A percentile compares a stretch with the other conserved stretches of the same genome.
Conservation (phyloP, 2,797 vertebrate genomes). For the Corythornis leucogaster region DNA sequence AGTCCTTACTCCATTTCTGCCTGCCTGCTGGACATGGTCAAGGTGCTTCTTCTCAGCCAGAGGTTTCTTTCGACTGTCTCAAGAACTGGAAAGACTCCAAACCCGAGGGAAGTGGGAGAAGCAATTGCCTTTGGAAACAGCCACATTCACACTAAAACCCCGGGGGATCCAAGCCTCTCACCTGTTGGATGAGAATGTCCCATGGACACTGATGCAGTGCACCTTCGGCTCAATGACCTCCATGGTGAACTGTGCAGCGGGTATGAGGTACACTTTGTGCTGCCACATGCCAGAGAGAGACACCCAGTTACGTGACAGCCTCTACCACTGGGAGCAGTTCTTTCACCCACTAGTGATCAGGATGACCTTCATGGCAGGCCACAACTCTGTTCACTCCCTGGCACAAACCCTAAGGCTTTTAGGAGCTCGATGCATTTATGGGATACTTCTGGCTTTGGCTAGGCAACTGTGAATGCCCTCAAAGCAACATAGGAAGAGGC, state of each 20-base stretch:
- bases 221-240: slow-evolving; percentile 87
- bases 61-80: background rate
- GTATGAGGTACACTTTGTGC: slow-evolving; percentile 88
- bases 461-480: background rate
- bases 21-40: background rate
- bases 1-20: background rate
- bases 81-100: background rate
- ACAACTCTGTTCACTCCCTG: background rate
- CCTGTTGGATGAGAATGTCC: slow-evolving; percentile 89
- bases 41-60: background rate
- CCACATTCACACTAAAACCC: background rate
- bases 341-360: background rate
- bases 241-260: slow-evolving; percentile 82
- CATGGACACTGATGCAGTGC: slow-evolving; percentile 88
- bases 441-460: background rate
- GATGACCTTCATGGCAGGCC: background rate
- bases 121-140: background rate
- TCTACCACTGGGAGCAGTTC: background rate
- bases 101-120: rapidly evolving
- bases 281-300: slow-evolving; percentile 26
- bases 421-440: background rate
- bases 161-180: slow-evolving; percentile 5
- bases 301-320: background rate
- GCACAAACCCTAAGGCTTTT: background rate
- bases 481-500: background rate